Base-by-base conservation (phyloP, 1,140 invertebrate genomes). In the Medauroidea extradentata region DNA sequence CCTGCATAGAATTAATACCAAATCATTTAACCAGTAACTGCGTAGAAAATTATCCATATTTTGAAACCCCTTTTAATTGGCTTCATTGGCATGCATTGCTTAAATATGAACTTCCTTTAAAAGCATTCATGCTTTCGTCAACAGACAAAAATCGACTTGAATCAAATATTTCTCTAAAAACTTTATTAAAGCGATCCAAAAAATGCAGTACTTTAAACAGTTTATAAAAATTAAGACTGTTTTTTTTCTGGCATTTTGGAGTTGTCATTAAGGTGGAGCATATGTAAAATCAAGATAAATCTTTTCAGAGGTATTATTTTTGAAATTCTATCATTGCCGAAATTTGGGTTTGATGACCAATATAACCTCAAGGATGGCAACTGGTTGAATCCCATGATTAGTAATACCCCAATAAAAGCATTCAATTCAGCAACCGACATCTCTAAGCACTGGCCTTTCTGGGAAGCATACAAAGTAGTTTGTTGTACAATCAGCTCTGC, bases 51-150 rank as follows among this genome's bases (percentile, higher is more conserved):
- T 16, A 56, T 49, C 69, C 70, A 68, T 11, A 68, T 65, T 62
- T 71, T 73, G 57, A 68, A 72, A 1, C 69, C 69, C 18, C 68
- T 60, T 67, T 74, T 74, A 34, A 71, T 69, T 16, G 71, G 71
- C 48, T 74, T 74, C 16, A 67, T 42, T 11, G 70, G 70, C 63
- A 73, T 68, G 59, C 73, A 71, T 57, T 73, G 71, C 49, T 71
- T 74, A 11, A 46, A 24, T 24, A 19, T 19, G 18, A 19, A 4
- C 44, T 19, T 24, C 29, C 53, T 24, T 60, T 51, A 46, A 57
- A 57, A 39, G 23, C 18, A 4, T 42, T 39, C 13, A 14, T 19
- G 1, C 24, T 24, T 23, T 49, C 27, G 19, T 60, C 25, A 13
- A 57, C 14, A 27, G 59, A 18, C 11, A 59, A 16, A 38, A 44